Percentiles rank a stretch among this genome's conserved stretches.
Evolutionary conservation across 2,113 vertebrate genomes (phyloP).

Genomic region (Dolichallabes microphthalmus): DNA sequence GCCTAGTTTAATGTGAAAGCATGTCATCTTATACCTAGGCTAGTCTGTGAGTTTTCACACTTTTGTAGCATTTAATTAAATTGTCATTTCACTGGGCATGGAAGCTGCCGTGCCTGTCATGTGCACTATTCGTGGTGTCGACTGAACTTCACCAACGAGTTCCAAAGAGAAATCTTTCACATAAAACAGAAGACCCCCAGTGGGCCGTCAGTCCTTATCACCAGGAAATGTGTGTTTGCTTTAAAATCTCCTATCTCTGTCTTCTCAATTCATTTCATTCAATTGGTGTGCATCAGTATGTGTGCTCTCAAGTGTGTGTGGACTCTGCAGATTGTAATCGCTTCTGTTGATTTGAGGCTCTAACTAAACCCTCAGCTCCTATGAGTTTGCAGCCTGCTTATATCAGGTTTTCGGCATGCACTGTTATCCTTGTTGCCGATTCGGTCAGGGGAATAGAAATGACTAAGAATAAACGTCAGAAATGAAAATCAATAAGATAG

Average conservation of each 20-base stretch:
- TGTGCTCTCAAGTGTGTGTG: conserved; percentile 5
- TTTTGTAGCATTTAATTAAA: conserved; percentile 44
- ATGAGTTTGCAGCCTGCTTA: conserved; percentile 20
- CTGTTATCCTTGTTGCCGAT: conserved; percentile 17
- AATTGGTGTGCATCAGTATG: neutral
- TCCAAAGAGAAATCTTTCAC: conserved; percentile 28
- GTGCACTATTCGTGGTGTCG: conserved; percentile 9
- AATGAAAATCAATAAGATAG: conserved; percentile 26
- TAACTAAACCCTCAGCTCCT: conserved; percentile 21
- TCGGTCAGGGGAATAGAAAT: conserved; percentile 22
- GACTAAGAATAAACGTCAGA: neutral
- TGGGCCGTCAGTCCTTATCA: conserved; percentile 36
- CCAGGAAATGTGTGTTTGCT: conserved; percentile 31
- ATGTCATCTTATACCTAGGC: neutral
- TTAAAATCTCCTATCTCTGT: conserved; percentile 23
- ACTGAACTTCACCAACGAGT: neutral
- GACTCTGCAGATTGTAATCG: conserved; percentile 26
- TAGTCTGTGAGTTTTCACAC: neutral
- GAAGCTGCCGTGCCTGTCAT: neutral
- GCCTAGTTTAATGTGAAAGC: neutral
- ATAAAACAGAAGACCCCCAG: conserved; percentile 15
- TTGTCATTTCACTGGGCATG: conserved; percentile 21
- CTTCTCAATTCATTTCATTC: conserved; percentile 40
- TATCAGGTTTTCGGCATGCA: conserved; percentile 22
- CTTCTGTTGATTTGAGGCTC: conserved; percentile 25